Evolutionary conservation across 2,888 invertebrate genomes (phyloP).

Genomic region (Lepidocyrtoides sp.): DNA sequence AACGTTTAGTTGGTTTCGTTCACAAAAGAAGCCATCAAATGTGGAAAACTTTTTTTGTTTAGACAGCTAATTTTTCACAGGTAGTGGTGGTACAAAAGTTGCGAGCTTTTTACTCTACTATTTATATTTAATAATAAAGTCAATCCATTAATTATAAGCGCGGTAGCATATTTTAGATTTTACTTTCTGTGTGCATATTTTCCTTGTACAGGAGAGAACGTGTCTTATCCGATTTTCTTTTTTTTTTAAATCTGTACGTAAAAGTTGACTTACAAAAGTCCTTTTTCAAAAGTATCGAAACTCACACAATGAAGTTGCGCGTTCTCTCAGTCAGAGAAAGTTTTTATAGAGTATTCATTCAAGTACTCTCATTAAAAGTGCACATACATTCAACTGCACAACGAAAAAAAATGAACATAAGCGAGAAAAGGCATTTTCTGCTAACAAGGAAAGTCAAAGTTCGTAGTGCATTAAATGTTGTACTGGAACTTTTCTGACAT

Average conservation of each 20-base stretch:
- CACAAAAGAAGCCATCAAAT: too few relatives aligned
- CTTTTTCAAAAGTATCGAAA: not conserved
- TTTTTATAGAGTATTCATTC: conserved; percentile 19
- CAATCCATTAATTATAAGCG: too few relatives aligned
- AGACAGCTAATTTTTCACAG: conserved; percentile 31
- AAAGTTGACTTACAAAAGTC: not conserved
- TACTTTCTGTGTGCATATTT: too few relatives aligned
- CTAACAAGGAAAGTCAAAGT: not conserved
- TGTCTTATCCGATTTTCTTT: conserved; percentile 4
- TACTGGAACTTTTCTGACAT: not conserved
- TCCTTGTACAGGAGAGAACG: not conserved
- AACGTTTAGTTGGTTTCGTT: too few relatives aligned
- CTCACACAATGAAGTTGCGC: not conserved
- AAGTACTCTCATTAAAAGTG: conserved; percentile 41
- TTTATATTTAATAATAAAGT: not conserved
- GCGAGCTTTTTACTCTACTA: not conserved
- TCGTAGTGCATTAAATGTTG: not conserved
- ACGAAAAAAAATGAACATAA: not conserved
- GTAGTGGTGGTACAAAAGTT: not conserved
- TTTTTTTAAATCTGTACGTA: not conserved
- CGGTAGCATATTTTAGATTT: too few relatives aligned
- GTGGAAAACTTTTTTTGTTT: not conserved
- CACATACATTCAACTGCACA: not conserved
- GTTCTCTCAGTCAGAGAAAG: not conserved
- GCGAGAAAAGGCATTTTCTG: not conserved